Evolutionary conservation across 2,888 invertebrate species (phyloP).

Genomic region (Pristionchus maxplancki): DNA sequence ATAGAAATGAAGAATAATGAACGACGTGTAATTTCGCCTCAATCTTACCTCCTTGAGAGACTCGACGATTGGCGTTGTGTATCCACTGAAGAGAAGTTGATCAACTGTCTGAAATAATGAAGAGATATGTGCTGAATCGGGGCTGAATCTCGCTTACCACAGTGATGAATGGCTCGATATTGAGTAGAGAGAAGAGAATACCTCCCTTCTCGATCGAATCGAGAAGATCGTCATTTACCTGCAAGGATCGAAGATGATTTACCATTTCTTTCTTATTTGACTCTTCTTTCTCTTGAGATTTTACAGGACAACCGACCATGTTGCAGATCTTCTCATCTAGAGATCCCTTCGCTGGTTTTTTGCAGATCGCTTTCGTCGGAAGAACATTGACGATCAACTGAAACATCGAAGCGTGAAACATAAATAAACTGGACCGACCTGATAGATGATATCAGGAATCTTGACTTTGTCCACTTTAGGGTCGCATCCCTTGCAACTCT

Average conservation of each 20-base stretch:
- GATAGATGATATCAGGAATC: slow-evolving; percentile 66
- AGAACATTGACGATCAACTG: slow-evolving; percentile 48
- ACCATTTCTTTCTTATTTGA: no score
- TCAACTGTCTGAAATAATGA: slow-evolving; percentile 68
- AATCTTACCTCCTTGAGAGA: slow-evolving; percentile 45
- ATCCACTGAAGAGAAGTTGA: slow-evolving; percentile 67
- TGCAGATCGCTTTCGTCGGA: slow-evolving; percentile 34
- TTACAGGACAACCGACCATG: not conserved
- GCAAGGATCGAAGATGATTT: not conserved
- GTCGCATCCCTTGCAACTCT: slow-evolving; percentile 58
- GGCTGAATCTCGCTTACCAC: slow-evolving; percentile 55
- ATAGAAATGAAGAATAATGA: no score
- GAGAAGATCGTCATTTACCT: slow-evolving; percentile 22
- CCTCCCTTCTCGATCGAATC: slow-evolving; percentile 53
- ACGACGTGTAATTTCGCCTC: no score
- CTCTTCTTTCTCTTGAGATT: not conserved
- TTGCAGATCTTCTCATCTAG: slow-evolving; percentile 31
- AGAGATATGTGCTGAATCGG: not conserved
- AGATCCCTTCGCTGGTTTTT: not conserved
- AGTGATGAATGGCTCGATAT: slow-evolving; percentile 61
- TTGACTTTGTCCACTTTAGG: slow-evolving; percentile 64
- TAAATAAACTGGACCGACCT: not conserved
- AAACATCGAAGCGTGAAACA: no score
- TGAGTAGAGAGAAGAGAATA: slow-evolving; percentile 61
- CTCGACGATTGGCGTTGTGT: slow-evolving; percentile 59